These are phyloP conservation scores for Macrotus californicus DNA, from an alignment of 2,113 vertebrate genomes.

Conservation along the genomic window DNA sequence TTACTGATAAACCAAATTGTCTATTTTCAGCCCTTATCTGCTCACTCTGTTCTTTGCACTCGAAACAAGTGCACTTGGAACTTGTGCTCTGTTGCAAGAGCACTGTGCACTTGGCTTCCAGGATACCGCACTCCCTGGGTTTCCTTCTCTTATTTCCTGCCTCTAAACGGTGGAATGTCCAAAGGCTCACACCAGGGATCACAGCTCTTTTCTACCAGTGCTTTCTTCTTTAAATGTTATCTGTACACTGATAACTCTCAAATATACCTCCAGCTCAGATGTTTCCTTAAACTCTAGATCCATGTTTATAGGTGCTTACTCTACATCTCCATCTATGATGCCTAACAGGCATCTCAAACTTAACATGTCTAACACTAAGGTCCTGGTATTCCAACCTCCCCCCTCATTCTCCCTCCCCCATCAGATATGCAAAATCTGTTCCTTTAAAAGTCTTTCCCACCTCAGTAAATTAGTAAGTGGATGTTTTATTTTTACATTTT, in stretches of 20 bases:
- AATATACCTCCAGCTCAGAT: not conserved
- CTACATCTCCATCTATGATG: not conserved
- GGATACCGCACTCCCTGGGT: not conserved
- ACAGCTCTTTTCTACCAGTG: not conserved
- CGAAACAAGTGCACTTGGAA: not conserved
- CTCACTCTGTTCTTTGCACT: not conserved
- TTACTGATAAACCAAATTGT: not conserved
- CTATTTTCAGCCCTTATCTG: not conserved
- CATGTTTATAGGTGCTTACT: not conserved
- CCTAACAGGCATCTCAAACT: not conserved
- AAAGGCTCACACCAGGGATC: not conserved
- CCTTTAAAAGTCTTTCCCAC: not conserved
- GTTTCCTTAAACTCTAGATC: not conserved
- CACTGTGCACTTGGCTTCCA: not conserved
- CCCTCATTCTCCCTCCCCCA: no score
- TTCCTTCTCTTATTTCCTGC: not conserved
- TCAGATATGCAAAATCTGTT: not conserved
- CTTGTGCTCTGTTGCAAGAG: no score
- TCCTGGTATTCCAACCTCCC: not conserved
- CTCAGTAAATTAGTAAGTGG: not conserved
- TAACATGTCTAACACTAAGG: not conserved
- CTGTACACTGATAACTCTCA: not conserved
- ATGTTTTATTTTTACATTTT: slow-evolving; percentile 14
- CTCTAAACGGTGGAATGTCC: not conserved
- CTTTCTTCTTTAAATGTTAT: not conserved